Evolutionary conservation across 2,888 invertebrate genomes (phyloP), one percentile per base, ranked within the genome.

Genomic region (Disparrhopalites patrizii): DNA sequence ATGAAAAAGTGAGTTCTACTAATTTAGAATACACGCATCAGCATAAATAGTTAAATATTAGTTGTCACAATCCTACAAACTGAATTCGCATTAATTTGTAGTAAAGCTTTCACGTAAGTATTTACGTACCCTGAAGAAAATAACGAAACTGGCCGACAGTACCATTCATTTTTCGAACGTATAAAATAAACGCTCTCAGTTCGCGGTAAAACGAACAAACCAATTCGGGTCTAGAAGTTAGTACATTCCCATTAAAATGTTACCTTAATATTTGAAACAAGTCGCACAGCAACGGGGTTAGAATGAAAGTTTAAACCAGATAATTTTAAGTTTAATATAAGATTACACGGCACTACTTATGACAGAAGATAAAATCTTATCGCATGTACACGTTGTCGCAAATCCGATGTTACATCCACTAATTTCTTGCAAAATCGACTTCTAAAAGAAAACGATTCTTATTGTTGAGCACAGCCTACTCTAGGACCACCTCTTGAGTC

Each of bases 391-490:
- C 33, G 30, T 18, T 54, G 30, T 52, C 30, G 27, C 31, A 31
- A 28, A 31, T 28, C n/a, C 20, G 54, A 54, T 31, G 31, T 28
- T 31, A 50, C 3, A n/a, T 13, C 30, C 18, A 30, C 54, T 20
- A 54, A 54, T 54, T 54, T 31, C 54, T 54, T 54, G 54, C 54
- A 54, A 54, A 54, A 28, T 54, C 54, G 54, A 54, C 54, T 10
- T 31, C 15, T 28, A 31, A 60, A 23, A 43, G n/a, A 27, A 28
- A 23, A 62, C 31, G 50, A 54, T 66, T 66, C 61, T 70, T 80
- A 91, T 82, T 91, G 90, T 79, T 89, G 88, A 76, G 90, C 88
- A 81, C 91, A 91, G 80, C 90, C 90, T 74, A 91, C 86, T 66
- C 87, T 84, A 57, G 82, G 82, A 1, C 84, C 83, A 1, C 84